Conservation (phyloP, 2,888 invertebrate species). For the Caenorhabditis sp. region DNA sequence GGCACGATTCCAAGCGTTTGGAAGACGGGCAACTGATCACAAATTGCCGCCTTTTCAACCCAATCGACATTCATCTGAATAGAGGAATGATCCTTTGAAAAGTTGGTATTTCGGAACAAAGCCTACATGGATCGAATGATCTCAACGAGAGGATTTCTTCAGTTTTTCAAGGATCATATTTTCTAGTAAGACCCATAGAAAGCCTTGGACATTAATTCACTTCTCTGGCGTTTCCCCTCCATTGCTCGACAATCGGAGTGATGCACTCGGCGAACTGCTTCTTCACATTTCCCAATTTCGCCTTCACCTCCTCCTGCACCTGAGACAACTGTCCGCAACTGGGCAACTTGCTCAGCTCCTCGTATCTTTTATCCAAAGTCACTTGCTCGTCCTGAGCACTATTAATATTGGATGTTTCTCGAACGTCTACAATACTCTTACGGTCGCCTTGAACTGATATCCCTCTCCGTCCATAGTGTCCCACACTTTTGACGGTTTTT, state of each 20-base stretch:
- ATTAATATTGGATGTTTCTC: no score
- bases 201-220: background rate
- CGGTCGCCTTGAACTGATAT: constrained; percentile 19
- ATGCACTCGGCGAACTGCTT: constrained; percentile 17
- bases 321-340: constrained; percentile 1
- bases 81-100: no score
- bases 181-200: no score
- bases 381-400: background rate
- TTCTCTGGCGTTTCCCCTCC: constrained; percentile 14
- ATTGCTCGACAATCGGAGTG: constrained; percentile 17
- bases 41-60: constrained; percentile 4
- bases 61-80: constrained; percentile 21
- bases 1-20: constrained; percentile 1
- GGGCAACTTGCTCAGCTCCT: constrained; percentile 15
- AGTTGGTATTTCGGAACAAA: no score
- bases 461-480: constrained; percentile 28
- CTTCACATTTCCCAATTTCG: constrained; percentile 13
- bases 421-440: no score
- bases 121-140: no score
- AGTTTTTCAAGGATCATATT: background rate
- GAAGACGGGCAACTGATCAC: constrained; percentile 22
- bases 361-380: constrained; percentile 1
- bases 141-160: no score
- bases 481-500: no score
- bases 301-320: background rate